phyloP scores from a whole-genome alignment of 2,113 vertebrate species.

The Hemiprocne comata region DNA sequence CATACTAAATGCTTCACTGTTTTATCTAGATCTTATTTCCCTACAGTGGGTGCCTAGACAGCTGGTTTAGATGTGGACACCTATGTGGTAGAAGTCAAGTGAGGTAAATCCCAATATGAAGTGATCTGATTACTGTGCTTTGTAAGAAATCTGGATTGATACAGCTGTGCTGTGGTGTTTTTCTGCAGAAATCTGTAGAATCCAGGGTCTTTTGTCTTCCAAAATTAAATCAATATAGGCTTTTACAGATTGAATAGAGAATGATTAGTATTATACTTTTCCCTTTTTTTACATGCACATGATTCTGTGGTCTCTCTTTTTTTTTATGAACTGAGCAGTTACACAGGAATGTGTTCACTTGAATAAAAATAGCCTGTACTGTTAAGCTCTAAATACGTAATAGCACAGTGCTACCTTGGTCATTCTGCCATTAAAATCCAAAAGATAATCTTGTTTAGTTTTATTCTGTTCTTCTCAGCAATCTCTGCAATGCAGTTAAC shows the following conservation, averaged over 20 bases:
- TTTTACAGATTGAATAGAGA: not conserved
- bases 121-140: fast-evolving
- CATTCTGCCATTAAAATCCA: not conserved
- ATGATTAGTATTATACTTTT: not conserved
- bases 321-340: not conserved
- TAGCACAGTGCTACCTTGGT: not conserved
- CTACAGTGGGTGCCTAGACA: not conserved
- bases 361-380: not conserved
- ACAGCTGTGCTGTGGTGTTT: not conserved
- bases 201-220: not conserved
- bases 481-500: not conserved
- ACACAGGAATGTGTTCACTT: not conserved
- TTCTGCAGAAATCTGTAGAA: not conserved
- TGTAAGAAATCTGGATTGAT: not conserved
- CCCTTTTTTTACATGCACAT: fast-evolving
- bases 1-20: fast-evolving
- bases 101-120: not conserved
- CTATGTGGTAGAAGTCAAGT: not conserved
- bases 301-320: not conserved
- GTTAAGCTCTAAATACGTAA: not conserved
- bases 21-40: not conserved
- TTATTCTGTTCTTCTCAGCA: not conserved
- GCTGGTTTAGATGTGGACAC: not conserved
- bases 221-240: not conserved
- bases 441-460: not conserved